Conservation (phyloP, 1,140 invertebrate species). For the Anthonomus grandis region DNA sequence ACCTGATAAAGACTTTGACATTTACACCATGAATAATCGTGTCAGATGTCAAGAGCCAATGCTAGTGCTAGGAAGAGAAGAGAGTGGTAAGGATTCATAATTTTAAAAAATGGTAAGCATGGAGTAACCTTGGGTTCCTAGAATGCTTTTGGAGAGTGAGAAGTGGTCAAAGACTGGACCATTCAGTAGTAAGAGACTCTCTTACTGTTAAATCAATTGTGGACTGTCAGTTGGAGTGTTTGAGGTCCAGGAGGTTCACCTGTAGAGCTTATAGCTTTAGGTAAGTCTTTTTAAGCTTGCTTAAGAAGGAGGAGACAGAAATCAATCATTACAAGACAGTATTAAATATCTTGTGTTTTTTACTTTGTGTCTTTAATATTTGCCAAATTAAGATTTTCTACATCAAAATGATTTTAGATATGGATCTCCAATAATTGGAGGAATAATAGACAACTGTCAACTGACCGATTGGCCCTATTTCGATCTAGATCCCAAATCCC, state of each 20-base stretch:
- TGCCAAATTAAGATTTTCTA: neutral
- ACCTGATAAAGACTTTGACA: constrained; percentile 73
- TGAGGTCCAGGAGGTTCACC: constrained; percentile 63
- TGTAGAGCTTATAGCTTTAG: constrained; percentile 75
- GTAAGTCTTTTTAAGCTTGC: too few relatives aligned
- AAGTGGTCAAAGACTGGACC: constrained; percentile 64
- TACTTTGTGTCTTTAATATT: too few relatives aligned
- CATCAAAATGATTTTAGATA: constrained; percentile 52
- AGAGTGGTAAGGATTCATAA: constrained; percentile 51
- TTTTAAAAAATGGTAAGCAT: too few relatives aligned
- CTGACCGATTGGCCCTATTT: constrained; percentile 67
- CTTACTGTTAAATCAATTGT: constrained; percentile 64
- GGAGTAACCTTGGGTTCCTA: too few relatives aligned
- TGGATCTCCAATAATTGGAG: constrained; percentile 58
- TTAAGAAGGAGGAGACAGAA: neutral
- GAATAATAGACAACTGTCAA: constrained; percentile 66
- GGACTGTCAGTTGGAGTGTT: constrained; percentile 73
- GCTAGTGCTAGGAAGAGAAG: constrained; percentile 25
- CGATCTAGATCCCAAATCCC: constrained; percentile 58
- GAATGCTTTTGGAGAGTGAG: constrained; percentile 79
- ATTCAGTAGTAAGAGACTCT: constrained; percentile 59
- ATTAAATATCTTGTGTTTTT: constrained; percentile 6
- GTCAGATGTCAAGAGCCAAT: constrained; percentile 35
- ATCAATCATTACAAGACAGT: too few relatives aligned
- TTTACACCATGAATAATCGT: constrained; percentile 65